Conservation (phyloP, 1,140 invertebrate genomes). For the Galendromus occidentalis region DNA sequence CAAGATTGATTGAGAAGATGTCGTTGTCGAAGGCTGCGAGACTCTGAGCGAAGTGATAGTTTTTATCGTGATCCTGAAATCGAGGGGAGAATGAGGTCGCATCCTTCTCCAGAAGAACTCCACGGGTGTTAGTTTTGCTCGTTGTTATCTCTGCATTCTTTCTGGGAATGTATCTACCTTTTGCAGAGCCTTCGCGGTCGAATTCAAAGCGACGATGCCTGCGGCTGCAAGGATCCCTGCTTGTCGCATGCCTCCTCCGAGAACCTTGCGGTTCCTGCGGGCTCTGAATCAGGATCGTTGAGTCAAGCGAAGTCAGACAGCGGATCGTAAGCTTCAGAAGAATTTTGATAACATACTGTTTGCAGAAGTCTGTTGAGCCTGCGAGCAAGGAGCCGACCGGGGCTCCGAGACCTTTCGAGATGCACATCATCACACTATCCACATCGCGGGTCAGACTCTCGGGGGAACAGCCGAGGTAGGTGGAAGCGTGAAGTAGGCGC, state of each 20-base stretch:
- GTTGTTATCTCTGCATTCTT: too few species aligned
- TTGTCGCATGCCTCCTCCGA: slow-evolving; percentile 84
- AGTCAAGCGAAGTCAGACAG: too few species aligned
- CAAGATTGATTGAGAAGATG: slow-evolving; percentile 1
- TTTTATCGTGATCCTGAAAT: slow-evolving; percentile 3
- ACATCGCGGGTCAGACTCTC: slow-evolving; percentile 18
- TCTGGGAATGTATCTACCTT: not conserved
- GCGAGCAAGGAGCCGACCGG: slow-evolving; percentile 67
- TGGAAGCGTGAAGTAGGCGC: slow-evolving; percentile 66
- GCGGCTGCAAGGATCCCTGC: slow-evolving; percentile 68
- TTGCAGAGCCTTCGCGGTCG: slow-evolving; percentile 42
- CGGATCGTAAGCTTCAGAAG: too few species aligned
- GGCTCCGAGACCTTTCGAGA: slow-evolving; percentile 50
- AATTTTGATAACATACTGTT: slow-evolving; percentile 44
- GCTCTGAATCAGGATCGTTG: too few species aligned
- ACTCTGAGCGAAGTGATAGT: not conserved
- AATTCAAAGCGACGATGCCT: slow-evolving; percentile 55
- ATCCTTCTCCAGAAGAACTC: too few species aligned
- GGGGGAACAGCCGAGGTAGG: slow-evolving; percentile 46
- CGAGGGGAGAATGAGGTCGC: not conserved
- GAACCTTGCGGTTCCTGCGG: too few species aligned
- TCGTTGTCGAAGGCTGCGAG: slow-evolving; percentile 1
- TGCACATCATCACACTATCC: slow-evolving; percentile 29
- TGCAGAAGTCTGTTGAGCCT: slow-evolving; percentile 54
- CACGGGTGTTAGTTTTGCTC: too few species aligned